These are phyloP conservation scores for Timema cristinae DNA, from an alignment of 2,888 invertebrate species.

Conservation along the genomic window DNA sequence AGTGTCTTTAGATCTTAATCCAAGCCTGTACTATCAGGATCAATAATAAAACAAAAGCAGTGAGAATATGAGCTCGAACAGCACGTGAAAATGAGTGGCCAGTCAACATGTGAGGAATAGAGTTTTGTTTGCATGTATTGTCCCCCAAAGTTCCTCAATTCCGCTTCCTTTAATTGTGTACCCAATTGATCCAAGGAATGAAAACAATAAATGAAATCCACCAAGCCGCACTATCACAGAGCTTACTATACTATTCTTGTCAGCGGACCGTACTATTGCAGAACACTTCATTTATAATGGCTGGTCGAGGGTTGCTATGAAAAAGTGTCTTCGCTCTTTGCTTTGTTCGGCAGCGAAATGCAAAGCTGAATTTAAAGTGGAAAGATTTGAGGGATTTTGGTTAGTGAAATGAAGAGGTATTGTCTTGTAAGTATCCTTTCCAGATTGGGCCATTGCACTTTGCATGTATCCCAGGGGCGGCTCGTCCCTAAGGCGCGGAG, in stretches of 20 bases:
- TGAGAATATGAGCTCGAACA: neutral
- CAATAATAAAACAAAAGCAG: neutral
- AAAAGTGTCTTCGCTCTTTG: neutral
- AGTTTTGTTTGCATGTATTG: neutral
- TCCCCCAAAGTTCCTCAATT: neutral
- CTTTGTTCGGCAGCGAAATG: constrained; percentile 6
- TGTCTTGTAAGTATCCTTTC: neutral
- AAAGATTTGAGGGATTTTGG: neutral
- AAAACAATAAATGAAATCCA: neutral
- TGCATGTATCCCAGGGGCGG: constrained; percentile 1
- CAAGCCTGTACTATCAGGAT: neutral
- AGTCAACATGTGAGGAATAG: neutral
- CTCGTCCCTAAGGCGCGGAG: too few relatives aligned
- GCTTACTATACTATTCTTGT: neutral
- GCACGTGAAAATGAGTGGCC: constrained; percentile 4
- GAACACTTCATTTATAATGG: neutral
- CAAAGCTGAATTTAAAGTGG: neutral
- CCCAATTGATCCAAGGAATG: constrained; percentile 1
- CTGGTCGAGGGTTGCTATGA: neutral
- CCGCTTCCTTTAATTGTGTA: neutral
- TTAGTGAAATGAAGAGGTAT: neutral
- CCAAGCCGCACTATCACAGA: neutral
- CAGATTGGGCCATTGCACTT: constrained; percentile 3
- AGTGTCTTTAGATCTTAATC: neutral
- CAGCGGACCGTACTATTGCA: neutral